Percentiles rank a stretch among this genome's conserved stretches.
Conservation (phyloP, 37 sponge, comb jelly and placozoan genomes). For the Beroe forskalii region DNA sequence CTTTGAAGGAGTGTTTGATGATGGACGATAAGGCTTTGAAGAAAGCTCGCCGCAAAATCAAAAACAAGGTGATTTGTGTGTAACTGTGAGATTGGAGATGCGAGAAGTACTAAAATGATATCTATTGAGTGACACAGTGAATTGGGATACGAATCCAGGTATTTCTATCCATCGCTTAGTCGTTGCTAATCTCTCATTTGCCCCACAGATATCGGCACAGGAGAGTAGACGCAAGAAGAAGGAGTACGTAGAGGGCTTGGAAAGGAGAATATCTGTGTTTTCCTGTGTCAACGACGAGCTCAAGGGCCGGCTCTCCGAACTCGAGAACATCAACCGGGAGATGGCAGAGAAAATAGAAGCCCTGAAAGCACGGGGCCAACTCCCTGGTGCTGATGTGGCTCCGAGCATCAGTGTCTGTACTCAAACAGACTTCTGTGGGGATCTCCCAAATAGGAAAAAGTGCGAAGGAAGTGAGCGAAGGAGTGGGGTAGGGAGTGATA, state of each 20-base stretch:
- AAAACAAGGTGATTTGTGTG: slow-evolving; percentile 44
- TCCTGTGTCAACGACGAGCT: slow-evolving; percentile 33
- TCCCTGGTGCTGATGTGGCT: no score
- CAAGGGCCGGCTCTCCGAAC: slow-evolving; percentile 12
- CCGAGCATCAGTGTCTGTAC: not conserved
- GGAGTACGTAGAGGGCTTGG: slow-evolving; percentile 40
- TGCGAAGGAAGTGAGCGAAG: no score
- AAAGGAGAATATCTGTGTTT: not conserved
- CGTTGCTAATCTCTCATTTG: not conserved
- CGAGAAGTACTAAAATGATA: no score
- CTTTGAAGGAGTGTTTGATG: no score
- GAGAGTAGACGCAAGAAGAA: slow-evolving; percentile 36
- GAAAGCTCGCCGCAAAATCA: slow-evolving; percentile 15
- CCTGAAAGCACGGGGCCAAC: no score
- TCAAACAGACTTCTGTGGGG: slow-evolving; percentile 11
- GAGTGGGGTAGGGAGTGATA: no score
- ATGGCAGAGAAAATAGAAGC: slow-evolving; percentile 11
- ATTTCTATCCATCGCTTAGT: no score
- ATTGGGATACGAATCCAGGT: no score
- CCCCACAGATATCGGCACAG: slow-evolving; percentile 47
- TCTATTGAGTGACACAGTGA: no score
- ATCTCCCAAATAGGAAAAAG: no score
- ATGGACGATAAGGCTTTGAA: slow-evolving; percentile 27
- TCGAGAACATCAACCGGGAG: slow-evolving; percentile 39
- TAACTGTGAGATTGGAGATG: no score